Evolutionary conservation across 2,113 vertebrate species (phyloP).

Genomic region (Nerophis lumbriciformis): DNA sequence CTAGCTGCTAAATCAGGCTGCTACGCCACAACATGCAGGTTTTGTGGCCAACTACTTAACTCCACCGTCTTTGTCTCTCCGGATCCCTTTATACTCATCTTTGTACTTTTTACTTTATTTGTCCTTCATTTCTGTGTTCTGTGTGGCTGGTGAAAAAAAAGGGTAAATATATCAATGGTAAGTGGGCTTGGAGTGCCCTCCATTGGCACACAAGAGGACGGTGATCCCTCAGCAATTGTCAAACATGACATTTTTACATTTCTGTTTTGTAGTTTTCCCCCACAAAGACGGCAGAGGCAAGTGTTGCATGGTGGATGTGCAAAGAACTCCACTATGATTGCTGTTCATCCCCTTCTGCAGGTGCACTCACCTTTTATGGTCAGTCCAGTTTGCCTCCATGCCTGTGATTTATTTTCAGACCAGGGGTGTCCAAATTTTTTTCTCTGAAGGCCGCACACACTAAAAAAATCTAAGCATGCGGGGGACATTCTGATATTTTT

Average conservation of each 20-base stretch:
- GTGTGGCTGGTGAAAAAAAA: slow-evolving; percentile 8
- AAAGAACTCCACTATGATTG: slow-evolving; percentile 13
- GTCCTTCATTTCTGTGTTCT: background rate
- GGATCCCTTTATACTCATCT: slow-evolving; percentile 3
- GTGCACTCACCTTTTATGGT: background rate
- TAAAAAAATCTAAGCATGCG: too few species aligned
- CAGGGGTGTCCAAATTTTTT: too few species aligned
- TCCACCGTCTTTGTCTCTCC: slow-evolving; percentile 9
- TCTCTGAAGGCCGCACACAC: too few species aligned
- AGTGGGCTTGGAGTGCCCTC: slow-evolving; percentile 53
- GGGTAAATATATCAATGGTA: slow-evolving; percentile 4
- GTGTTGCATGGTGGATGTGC: slow-evolving; percentile 30
- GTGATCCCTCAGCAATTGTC: slow-evolving; percentile 14
- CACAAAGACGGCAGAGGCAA: slow-evolving; percentile 28
- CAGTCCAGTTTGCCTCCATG: background rate
- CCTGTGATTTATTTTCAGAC: background rate
- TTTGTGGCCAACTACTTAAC: slow-evolving; percentile 17
- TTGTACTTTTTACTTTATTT: background rate
- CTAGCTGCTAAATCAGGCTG: slow-evolving; percentile 35
- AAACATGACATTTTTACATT: slow-evolving; percentile 13
- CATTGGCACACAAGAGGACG: slow-evolving; percentile 44
- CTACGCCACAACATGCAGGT: slow-evolving; percentile 25
- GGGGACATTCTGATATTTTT: too few species aligned
- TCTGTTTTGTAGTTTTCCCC: slow-evolving; percentile 17
- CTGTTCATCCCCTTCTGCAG: slow-evolving; percentile 13